These are phyloP conservation scores for Ophion slaviceki DNA, from an alignment of 2,888 invertebrate genomes.

Conservation along the genomic window DNA sequence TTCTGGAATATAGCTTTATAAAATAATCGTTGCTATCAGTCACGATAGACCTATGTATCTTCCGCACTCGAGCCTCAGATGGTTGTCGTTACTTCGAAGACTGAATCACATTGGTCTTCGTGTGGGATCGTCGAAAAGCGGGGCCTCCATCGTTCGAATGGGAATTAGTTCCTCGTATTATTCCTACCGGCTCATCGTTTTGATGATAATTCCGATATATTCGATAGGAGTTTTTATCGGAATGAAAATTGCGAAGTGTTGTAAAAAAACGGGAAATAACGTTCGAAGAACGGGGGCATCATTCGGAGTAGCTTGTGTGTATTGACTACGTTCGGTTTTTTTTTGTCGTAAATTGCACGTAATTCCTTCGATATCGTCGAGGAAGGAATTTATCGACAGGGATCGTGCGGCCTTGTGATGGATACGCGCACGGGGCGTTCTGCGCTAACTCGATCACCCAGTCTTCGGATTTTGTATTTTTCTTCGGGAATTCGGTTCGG, in stretches of 20 bases:
- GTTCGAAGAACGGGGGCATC: neutral
- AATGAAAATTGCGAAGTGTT: neutral
- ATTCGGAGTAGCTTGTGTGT: neutral
- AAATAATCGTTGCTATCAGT: slow-evolving; percentile 16
- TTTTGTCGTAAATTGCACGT: neutral
- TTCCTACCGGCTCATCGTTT: neutral
- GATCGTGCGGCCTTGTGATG: neutral
- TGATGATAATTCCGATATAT: neutral
- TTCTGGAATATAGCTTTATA: slow-evolving; percentile 18
- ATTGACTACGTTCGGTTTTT: neutral
- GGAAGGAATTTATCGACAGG: neutral
- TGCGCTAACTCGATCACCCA: too few relatives aligned
- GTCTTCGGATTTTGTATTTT: neutral
- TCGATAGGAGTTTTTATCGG: neutral
- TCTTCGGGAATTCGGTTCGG: neutral
- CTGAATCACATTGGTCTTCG: slow-evolving; percentile 24
- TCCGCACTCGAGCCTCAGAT: slow-evolving; percentile 16
- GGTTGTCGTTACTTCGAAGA: slow-evolving; percentile 50
- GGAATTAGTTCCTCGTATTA: slow-evolving; percentile 23
- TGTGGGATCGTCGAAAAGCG: neutral
- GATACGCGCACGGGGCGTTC: too few relatives aligned
- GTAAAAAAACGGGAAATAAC: neutral
- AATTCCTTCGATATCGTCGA: slow-evolving; percentile 15
- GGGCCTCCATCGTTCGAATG: neutral
- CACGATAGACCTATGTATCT: slow-evolving; percentile 23